Base-by-base conservation (phyloP, 1,140 invertebrate species). In the Pantala flavescens region DNA sequence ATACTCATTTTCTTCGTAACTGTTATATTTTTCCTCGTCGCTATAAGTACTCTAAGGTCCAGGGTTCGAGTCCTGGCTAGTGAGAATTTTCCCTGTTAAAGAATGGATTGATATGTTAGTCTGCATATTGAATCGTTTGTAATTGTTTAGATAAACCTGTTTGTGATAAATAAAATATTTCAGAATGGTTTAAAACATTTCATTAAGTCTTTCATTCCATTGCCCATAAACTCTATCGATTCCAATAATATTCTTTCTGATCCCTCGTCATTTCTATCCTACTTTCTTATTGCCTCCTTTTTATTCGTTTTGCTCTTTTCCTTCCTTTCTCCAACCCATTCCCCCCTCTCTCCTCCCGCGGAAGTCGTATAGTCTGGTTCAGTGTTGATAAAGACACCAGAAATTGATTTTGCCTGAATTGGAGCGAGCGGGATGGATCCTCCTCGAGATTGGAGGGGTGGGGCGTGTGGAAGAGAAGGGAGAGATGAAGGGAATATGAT, bases 351-450 rank as follows among this genome's bases (percentile, higher is more conserved):
- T 63, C 49, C 3, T 63, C 49, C n/a, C n/a, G 49, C 14, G 49
- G 49, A 63, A 63, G 49, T 63, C 49, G 49, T 63, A 63, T 21
- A 63, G 49, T 63, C 49, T 63, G 49, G 49, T 63, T 63, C 49
- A 14, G 49, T 63, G 49, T 63, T 63, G 49, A 63, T 63, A 63
- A 63, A 63, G 49, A 63, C 49, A 63, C 49, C 49, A 63, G 49
- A 63, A 63, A 63, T 63, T 63, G 49, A 63, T 63, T 63, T 63
- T 63, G 49, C 49, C 49, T 63, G 49, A 63, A 63, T 63, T 63
- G 49, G 49, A 63, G 49, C 49, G 49, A 63, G 49, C 49, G 14
- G n/a, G 49, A 63, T 63, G 49, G 49, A 63, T 63, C 49, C 12
- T 63, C 49, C 49, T 63, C 49, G 49, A 63, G 49, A 21, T 63